Evolutionary conservation across 2,797 vertebrate species (phyloP).

Genomic region (Ctenopoma kingsleyae): DNA sequence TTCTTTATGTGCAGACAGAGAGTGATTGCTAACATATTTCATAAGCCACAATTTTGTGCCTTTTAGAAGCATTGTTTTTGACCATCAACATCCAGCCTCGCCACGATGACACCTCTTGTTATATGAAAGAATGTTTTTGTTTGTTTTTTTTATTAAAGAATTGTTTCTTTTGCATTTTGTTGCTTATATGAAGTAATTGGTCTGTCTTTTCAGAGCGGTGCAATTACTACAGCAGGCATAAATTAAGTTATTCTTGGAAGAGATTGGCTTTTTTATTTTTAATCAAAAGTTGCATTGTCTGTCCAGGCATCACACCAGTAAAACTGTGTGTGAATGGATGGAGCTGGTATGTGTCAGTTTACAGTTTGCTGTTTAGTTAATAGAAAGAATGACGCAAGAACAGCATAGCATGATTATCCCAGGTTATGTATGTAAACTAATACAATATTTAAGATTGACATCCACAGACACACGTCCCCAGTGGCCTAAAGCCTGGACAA

Average conservation of each 20-base stretch:
- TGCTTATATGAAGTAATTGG: background rate
- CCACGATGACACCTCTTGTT: background rate
- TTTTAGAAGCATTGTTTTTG: conserved; percentile 1
- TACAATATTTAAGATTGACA: background rate
- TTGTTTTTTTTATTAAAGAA: background rate
- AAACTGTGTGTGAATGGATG: background rate
- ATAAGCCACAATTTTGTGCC: conserved; percentile 1
- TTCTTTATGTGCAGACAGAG: background rate
- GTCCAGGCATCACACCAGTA: background rate
- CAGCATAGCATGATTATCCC: background rate
- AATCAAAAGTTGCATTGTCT: background rate
- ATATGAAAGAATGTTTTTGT: background rate
- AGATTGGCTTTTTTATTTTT: background rate
- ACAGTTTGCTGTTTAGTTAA: background rate
- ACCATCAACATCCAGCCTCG: background rate
- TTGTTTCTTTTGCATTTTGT: background rate
- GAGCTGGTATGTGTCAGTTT: conserved; percentile 3
- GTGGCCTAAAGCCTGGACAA: conserved; percentile 1
- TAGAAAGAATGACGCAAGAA: background rate
- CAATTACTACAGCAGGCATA: conserved; percentile 9
- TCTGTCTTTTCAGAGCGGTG: conserved; percentile 10
- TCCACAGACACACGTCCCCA: background rate
- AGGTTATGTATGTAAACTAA: background rate
- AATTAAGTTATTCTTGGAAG: background rate
- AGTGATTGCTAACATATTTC: conserved; percentile 1